Percentiles rank a stretch among this genome's conserved stretches.
Evolutionary conservation across 2,888 invertebrate species (phyloP).

Genomic region (Caenorhabditis sp.): DNA sequence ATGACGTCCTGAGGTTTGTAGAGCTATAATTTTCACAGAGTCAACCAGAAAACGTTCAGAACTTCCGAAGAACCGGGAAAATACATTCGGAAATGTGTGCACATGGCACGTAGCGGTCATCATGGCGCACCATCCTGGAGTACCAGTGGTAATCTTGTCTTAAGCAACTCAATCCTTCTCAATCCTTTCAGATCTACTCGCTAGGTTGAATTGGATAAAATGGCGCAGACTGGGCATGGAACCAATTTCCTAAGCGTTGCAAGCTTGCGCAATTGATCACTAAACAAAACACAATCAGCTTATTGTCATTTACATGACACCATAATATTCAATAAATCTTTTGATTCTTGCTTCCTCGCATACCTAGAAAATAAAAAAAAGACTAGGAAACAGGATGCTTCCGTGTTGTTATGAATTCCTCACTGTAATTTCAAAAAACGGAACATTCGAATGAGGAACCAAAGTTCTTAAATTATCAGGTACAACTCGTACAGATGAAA

Average conservation of each 20-base stretch:
- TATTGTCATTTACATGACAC: background rate
- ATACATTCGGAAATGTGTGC: slow-evolving; percentile 74
- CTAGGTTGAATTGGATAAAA: slow-evolving; percentile 97
- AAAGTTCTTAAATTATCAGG: background rate
- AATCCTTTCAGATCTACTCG: slow-evolving; percentile 91
- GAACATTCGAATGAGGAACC: background rate
- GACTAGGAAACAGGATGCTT: background rate
- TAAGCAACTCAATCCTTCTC: background rate
- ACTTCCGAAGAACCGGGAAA: slow-evolving; percentile 70
- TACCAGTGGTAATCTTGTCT: slow-evolving; percentile 75
- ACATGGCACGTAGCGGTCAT: slow-evolving; percentile 70
- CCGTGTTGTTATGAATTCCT: background rate
- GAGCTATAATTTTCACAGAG: no score
- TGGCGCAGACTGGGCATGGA: slow-evolving; percentile 96
- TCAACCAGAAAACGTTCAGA: slow-evolving; percentile 45
- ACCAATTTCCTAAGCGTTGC: slow-evolving; percentile 65
- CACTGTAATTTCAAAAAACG: background rate
- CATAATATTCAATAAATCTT: background rate
- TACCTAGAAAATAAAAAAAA: background rate
- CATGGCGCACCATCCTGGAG: slow-evolving; percentile 79
- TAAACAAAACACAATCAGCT: background rate
- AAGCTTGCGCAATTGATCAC: background rate
- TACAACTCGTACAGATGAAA: background rate
- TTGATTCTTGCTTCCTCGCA: background rate
- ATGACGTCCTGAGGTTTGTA: slow-evolving; percentile 82